Conservation (phyloP, 2,888 invertebrate species). For the Nebria salina region DNA sequence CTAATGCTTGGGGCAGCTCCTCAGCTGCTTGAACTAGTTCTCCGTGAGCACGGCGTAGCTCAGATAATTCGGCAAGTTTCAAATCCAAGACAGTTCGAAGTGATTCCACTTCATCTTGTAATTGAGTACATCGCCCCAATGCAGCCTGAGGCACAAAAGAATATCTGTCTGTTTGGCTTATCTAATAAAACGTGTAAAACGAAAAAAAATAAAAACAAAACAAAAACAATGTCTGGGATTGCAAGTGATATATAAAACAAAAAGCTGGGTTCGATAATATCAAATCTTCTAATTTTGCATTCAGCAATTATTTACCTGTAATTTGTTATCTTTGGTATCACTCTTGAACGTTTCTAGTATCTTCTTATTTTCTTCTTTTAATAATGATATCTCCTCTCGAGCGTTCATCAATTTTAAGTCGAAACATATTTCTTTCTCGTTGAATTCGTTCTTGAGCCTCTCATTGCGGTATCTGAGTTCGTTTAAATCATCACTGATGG, state of each 20-base stretch:
- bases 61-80: slow-evolving; percentile 85
- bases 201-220: slow-evolving; percentile 42
- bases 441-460: slow-evolving; percentile 57
- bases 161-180: slow-evolving; percentile 35
- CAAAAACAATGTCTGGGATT: slow-evolving; percentile 10
- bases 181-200: slow-evolving; percentile 15
- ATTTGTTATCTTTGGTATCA: slow-evolving; percentile 57
- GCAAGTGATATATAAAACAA: slow-evolving; percentile 19
- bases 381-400: slow-evolving; percentile 55
- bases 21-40: slow-evolving; percentile 79
- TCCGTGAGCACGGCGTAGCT: slow-evolving; percentile 76
- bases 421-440: slow-evolving; percentile 55
- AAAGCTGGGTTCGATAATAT: neutral
- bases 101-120: slow-evolving; percentile 82
- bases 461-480: slow-evolving; percentile 54
- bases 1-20: slow-evolving; percentile 75
- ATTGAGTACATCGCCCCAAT: slow-evolving; percentile 47
- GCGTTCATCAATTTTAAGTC: slow-evolving; percentile 53
- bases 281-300: too few species aligned
- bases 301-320: slow-evolving; percentile 55
- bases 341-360: slow-evolving; percentile 55
- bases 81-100: slow-evolving; percentile 88
- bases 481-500: slow-evolving; percentile 52
- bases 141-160: slow-evolving; percentile 47
- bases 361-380: slow-evolving; percentile 58